These are phyloP conservation scores for Pionites leucogaster DNA, from an alignment of 2,113 vertebrate genomes.

Conservation along the genomic window DNA sequence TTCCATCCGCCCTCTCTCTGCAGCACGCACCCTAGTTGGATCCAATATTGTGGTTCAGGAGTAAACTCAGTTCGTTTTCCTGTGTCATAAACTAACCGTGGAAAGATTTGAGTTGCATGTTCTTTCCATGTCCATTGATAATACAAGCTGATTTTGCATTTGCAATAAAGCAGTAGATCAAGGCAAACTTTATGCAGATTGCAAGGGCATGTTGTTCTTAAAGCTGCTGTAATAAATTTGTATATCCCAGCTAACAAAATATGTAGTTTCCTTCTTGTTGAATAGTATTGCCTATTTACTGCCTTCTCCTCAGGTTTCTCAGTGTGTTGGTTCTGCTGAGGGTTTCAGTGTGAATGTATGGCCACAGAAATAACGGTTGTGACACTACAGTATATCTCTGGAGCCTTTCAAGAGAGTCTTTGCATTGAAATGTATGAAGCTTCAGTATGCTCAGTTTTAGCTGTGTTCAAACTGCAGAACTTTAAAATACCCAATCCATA, in stretches of 20 bases:
- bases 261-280: background rate
- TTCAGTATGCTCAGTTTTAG: background rate
- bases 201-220: background rate
- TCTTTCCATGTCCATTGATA: background rate
- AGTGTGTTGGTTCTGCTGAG: no score
- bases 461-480: background rate
- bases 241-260: background rate
- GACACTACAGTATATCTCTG: background rate
- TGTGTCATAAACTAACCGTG: background rate
- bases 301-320: background rate
- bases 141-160: background rate
- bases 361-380: background rate
- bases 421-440: background rate
- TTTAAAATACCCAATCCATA: background rate
- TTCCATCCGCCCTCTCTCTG: accelerated
- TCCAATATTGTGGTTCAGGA: background rate
- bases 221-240: background rate
- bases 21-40: no score
- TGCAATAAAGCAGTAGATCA: background rate
- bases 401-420: background rate
- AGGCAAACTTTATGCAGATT: background rate
- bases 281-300: background rate
- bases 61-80: background rate
- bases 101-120: background rate
- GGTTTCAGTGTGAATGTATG: background rate